Percentiles rank a stretch among this genome's conserved stretches.
phyloP scores from a whole-genome alignment of 2,888 invertebrate genomes.

The Rhingia campestris region DNA sequence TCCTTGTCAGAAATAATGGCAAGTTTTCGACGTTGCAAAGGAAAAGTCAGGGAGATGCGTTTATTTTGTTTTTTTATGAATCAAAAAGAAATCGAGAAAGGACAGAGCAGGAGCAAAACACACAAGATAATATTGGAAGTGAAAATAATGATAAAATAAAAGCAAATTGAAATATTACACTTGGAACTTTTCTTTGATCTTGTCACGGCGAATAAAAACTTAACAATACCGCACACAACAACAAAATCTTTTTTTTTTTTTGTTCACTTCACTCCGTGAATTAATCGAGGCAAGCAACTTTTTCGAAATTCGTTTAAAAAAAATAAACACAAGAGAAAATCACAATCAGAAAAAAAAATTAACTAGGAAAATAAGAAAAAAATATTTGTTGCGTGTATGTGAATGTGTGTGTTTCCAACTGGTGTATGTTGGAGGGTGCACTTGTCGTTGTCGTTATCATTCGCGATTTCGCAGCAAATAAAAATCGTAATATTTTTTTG shows the following conservation, averaged over 20 bases:
- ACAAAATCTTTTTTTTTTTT: slow-evolving; percentile 21
- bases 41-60: neutral
- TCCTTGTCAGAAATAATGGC: slow-evolving; percentile 1
- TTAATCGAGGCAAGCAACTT: slow-evolving; percentile 54
- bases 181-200: slow-evolving; percentile 38
- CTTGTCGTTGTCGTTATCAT: slow-evolving; percentile 53
- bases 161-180: slow-evolving; percentile 29
- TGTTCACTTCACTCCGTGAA: slow-evolving; percentile 42
- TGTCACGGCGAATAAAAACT: slow-evolving; percentile 19
- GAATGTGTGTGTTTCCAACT: slow-evolving; percentile 30
- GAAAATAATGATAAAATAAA: neutral
- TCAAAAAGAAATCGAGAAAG: slow-evolving; percentile 34
- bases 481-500: neutral
- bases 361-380: slow-evolving; percentile 13
- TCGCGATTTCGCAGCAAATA: slow-evolving; percentile 22
- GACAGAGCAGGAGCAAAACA: slow-evolving; percentile 7
- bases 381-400: slow-evolving; percentile 32
- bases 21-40: neutral
- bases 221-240: slow-evolving; percentile 16
- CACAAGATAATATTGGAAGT: slow-evolving; percentile 6
- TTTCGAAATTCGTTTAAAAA: slow-evolving; percentile 29
- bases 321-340: slow-evolving; percentile 39
- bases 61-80: slow-evolving; percentile 2
- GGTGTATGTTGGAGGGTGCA: slow-evolving; percentile 18
- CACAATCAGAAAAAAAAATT: slow-evolving; percentile 22